A percentile compares a stretch with the other conserved stretches of the same genome.
Conservation (phyloP, 2,888 invertebrate species). For the Ischnus inquisitorius region DNA sequence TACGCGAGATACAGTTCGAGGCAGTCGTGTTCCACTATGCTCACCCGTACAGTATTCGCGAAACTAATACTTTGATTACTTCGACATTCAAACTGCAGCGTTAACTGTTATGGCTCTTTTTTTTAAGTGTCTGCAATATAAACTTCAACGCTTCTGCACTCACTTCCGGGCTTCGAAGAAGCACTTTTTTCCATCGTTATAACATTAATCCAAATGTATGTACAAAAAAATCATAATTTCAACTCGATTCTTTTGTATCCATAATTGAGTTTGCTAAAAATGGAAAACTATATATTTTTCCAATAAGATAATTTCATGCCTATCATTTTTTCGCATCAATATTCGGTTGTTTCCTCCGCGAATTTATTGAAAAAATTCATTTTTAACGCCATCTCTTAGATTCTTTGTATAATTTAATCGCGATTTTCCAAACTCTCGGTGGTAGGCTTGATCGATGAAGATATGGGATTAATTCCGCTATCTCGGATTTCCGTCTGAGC, state of each 20-base stretch:
- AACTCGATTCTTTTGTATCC: not conserved
- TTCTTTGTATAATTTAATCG: not conserved
- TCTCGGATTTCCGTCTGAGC: constrained; percentile 31
- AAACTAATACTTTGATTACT: not conserved
- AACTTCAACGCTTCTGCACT: not conserved
- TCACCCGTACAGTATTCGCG: not conserved
- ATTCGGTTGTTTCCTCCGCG: too few relatives aligned
- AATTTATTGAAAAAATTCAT: too few relatives aligned
- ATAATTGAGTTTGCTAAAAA: not conserved
- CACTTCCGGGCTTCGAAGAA: not conserved
- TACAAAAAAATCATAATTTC: not conserved
- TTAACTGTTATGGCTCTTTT: not conserved
- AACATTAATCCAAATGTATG: not conserved
- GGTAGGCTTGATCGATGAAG: not conserved
- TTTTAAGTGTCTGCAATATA: not conserved
- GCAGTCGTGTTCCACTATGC: constrained; percentile 5
- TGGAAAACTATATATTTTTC: too few relatives aligned
- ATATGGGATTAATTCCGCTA: constrained; percentile 12
- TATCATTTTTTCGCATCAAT: too few relatives aligned
- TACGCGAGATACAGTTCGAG: constrained; percentile 41
- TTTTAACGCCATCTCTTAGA: too few relatives aligned
- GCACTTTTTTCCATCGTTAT: not conserved
- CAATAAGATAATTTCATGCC: too few relatives aligned
- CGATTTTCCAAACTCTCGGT: not conserved
- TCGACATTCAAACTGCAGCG: not conserved